Evolutionary conservation across 2,113 vertebrate species (phyloP), one percentile per base, ranked within the genome.

Genomic region (Vireo altiloquus): DNA sequence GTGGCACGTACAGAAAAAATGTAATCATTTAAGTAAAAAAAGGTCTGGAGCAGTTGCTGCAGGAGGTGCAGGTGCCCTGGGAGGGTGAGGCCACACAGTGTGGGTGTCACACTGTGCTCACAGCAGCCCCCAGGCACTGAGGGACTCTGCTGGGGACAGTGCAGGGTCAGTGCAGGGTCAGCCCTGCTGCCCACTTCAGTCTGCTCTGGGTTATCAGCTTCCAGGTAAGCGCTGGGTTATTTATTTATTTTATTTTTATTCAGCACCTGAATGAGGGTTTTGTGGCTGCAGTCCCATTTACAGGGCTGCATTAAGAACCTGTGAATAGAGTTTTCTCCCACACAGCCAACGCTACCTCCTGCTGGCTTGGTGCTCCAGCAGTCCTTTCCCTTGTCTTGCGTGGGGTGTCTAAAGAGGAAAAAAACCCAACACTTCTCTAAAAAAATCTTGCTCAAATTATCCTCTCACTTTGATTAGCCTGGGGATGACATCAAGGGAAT

Each of bases 21-120:
- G 5, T 1, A 74, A 44, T 46, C 35, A 56, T 37, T 63, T 4
- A 6, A 49, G 13, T 21, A 3, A 40, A n/a, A n/a, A 28, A 14
- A 7, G 2, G 2, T 2, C 35, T 15, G 1, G 7, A 24, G 14
- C 10, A 8, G 53, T 5, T 17, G 20, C 5, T 42, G 0, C 9
- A 23, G 59, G 13, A 6, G 42, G 31, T 30, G 42, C 3, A 12
- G 0, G 1, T 4, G 47, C 39, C 4, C 20, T 1, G 25, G 20
- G 3, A 0, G 5, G 31, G 56, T 2, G 3, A 40, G 39, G 13
- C 14, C 3, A 0, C 2, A 3, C 3, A 0, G 15, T 3, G 1
- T 2, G 10, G 0, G 18, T 13, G 15, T 2, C 22, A 1, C 18
- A 0, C 30, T 1, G 0, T 2, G 13, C 11, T 3, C 50, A 24